phyloP scores from a whole-genome alignment of 2,888 invertebrate genomes.

The Trileptium ribeirensis region DNA sequence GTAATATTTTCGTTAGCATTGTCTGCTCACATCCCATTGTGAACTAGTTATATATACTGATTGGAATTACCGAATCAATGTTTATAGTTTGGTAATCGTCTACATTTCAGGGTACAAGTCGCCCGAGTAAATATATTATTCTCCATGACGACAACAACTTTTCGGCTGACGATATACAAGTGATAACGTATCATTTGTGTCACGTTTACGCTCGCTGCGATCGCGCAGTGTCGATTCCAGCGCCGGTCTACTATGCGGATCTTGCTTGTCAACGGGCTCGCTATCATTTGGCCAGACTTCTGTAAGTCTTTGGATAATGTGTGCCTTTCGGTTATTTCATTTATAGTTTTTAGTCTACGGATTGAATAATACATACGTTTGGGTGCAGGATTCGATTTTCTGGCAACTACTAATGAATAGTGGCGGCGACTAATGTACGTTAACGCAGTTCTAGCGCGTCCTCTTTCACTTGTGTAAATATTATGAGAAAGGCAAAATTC shows the following conservation, averaged over 20 bases:
- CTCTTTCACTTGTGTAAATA: too few species aligned
- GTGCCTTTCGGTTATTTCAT: not conserved
- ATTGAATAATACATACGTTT: too few species aligned
- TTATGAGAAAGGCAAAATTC: too few species aligned
- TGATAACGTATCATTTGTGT: constrained; percentile 72
- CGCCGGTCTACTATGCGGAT: constrained; percentile 50
- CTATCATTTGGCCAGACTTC: constrained; percentile 15
- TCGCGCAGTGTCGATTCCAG: constrained; percentile 57
- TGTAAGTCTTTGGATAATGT: constrained; percentile 1
- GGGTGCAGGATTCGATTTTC: too few species aligned
- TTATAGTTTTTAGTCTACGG: too few species aligned
- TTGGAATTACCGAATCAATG: too few species aligned
- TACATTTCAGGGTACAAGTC: constrained; percentile 43
- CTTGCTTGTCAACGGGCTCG: constrained; percentile 43
- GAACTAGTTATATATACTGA: too few species aligned
- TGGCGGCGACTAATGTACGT: too few species aligned
- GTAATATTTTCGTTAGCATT: too few species aligned
- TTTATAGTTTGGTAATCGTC: constrained; percentile 41
- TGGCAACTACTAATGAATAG: too few species aligned
- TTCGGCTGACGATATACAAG: constrained; percentile 67
- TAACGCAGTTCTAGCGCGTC: too few species aligned
- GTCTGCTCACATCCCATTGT: too few species aligned
- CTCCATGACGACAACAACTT: constrained; percentile 70
- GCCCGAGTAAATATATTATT: constrained; percentile 69
- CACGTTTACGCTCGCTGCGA: constrained; percentile 77